Evolutionary conservation across 2,113 vertebrate genomes (phyloP), one percentile per base, ranked within the genome.

Genomic region (Puma concolor): DNA sequence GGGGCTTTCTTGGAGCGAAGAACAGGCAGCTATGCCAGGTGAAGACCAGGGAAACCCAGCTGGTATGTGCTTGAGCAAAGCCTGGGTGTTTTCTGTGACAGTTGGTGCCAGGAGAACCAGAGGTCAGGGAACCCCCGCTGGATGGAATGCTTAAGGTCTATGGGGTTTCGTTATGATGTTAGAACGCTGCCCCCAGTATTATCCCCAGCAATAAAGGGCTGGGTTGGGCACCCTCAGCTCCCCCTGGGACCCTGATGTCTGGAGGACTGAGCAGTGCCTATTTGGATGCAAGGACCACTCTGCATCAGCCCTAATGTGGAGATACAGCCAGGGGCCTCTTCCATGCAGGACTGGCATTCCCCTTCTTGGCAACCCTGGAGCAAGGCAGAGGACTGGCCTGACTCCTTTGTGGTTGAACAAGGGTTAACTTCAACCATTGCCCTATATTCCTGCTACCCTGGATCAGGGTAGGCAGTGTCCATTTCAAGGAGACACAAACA

Each of bases 1-100:
- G 29, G 89, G 96, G 92, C 89, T 96, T 97, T 94, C 88, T 63
- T 89, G 81, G 96, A 95, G 96, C 60, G 64, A 80, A 92, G 63
- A 80, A 83, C 64, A 81, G 29, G 44, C 93, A 52, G 44, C 87
- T 89, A 64, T 64, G 79, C 88, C 97, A 95, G 87, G 92, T 74
- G 41, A 63, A 88, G 90, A 57, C 36, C 79, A 91, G 97, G 95
- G 88, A 96, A 97, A n/a, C 76, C 76, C 74, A 33, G 76, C 64
- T 50, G 72, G 86, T 76, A 57, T 76, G 86, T 84, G 66, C 57
- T 85, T 92, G 72, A 96, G 82, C 83, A 92, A 97, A 95, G 71
- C 74, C 63, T 92, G 88, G 80, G 71, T 86, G 50, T 80, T 71
- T 95, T 90, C 92, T 83, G 41, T 25, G 14, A 81, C 13, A 17